Evolutionary conservation across 2,797 vertebrate species (phyloP), one percentile per base, ranked within the genome.

Genomic region (Hippopotamyrus pictus): DNA sequence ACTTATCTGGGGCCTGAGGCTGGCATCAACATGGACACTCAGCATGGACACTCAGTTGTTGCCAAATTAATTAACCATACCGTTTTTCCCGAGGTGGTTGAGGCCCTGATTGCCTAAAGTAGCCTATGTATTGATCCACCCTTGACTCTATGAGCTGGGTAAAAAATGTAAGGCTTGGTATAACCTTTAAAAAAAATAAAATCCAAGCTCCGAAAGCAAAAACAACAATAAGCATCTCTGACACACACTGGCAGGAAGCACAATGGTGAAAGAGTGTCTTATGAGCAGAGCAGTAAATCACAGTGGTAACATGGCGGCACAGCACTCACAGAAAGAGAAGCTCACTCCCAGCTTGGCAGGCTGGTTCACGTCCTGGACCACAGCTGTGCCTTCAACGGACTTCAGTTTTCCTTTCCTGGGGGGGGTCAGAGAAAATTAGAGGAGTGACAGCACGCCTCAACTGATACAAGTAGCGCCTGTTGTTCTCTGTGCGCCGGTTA

Each of bases 321-420:
- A 22, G 46, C 48, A 96, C 97, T 98, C 93, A 99, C 98, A 96
- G 92, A 95, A 96, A 14, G 94, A 97, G 92, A 97, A 98, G 92
- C 97, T 97, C 88, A 98, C 94, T 0, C 93, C 96, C n/a, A 99
- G 93, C 91, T 96, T 97, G 89, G 97, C 97, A 0, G 96, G 93
- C 53, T 97, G 96, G 0, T 93, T 94, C 0, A 62, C n/a, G 85
- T 98, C 95, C 12, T 19, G 92, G 48, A 95, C 87, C 79, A 95
- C 93, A 0, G 95, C 94, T 3, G 98, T 97, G 2, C 97, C 97
- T 90, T 97, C 96, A 0, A 93, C 90, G 7, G 90, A 88, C 0
- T 94, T 93, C 87, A 95, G 5, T 37, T 94, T 96, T 50, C 95
- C 96, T 65, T 96, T 97, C 90, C 98, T 99, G 92, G 84, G 48